A percentile compares a stretch with the other conserved stretches of the same genome.
These are phyloP conservation scores for Lasioglossum villosulum DNA, from an alignment of 2,888 invertebrate species.

Conservation along the genomic window DNA sequence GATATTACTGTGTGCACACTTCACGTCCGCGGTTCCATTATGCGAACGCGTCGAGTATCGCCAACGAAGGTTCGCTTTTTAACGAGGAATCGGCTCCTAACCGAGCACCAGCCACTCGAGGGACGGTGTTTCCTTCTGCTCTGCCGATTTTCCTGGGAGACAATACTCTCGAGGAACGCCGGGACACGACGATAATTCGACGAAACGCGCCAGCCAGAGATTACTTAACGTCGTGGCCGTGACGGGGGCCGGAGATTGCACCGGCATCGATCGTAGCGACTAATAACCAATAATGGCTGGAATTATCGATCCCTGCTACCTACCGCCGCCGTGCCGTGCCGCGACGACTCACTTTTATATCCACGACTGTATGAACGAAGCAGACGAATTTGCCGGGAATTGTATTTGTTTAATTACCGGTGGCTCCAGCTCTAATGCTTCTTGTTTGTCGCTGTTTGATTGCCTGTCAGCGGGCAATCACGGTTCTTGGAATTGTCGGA, in stretches of 20 bases:
- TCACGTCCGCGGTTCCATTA: conserved; percentile 47
- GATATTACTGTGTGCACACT: conserved; percentile 49
- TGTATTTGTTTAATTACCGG: conserved; percentile 4
- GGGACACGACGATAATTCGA: conserved; percentile 27
- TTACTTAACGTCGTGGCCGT: conserved; percentile 20
- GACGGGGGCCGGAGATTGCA: conserved; percentile 9
- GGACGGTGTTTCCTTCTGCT: conserved; percentile 23
- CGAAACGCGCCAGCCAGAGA: conserved; percentile 5
- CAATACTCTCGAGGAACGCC: conserved; percentile 21
- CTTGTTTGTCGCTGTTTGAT: not conserved
- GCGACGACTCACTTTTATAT: not conserved
- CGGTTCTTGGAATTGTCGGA: not conserved
- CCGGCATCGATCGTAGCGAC: not conserved
- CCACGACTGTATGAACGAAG: not conserved
- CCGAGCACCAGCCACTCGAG: conserved; percentile 31
- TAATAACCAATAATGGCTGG: conserved; percentile 8
- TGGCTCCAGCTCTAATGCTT: not conserved
- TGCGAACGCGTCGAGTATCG: conserved; percentile 44
- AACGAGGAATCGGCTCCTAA: conserved; percentile 50
- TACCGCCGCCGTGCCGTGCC: not conserved
- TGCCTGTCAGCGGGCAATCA: not conserved
- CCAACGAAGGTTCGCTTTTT: conserved; percentile 34
- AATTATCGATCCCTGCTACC: conserved; percentile 2
- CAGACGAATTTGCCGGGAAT: not conserved
- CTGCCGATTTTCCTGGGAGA: conserved; percentile 29